phyloP scores from a whole-genome alignment of 2,797 vertebrate genomes.

The Labroides dimidiatus region DNA sequence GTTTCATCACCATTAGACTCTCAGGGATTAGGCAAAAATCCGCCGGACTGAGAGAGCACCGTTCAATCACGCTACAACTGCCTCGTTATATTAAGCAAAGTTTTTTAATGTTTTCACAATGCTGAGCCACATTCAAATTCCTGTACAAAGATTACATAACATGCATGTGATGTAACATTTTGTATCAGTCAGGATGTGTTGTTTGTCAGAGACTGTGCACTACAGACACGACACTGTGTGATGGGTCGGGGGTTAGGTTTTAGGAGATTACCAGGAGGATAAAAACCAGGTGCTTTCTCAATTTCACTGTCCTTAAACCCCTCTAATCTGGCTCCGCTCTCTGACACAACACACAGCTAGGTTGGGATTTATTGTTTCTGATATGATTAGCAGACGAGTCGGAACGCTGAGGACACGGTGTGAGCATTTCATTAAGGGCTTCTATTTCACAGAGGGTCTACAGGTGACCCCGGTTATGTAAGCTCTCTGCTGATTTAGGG shows the following conservation, averaged over 20 bases:
- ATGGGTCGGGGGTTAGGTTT: slow-evolving; percentile 65
- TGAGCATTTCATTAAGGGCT: slow-evolving; percentile 50
- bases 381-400: slow-evolving; percentile 64
- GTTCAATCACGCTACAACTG: slow-evolving; percentile 40
- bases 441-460: slow-evolving; percentile 42
- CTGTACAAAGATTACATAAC: slow-evolving; percentile 47
- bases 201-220: slow-evolving; percentile 40
- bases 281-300: slow-evolving; percentile 76
- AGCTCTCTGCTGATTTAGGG: slow-evolving; percentile 41
- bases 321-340: slow-evolving; percentile 70
- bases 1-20: slow-evolving; percentile 50
- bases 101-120: slow-evolving; percentile 23
- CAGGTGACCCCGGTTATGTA: slow-evolving; percentile 55
- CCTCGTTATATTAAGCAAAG: slow-evolving; percentile 23
- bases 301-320: slow-evolving; percentile 77
- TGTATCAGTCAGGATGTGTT: slow-evolving; percentile 37
- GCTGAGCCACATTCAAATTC: slow-evolving; percentile 29
- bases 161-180: slow-evolving; percentile 38
- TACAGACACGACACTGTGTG: slow-evolving; percentile 53
- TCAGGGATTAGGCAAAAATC: slow-evolving; percentile 59
- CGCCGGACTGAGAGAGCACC: slow-evolving; percentile 19
- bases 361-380: slow-evolving; percentile 65
- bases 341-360: slow-evolving; percentile 64
- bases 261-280: slow-evolving; percentile 76
- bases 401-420: slow-evolving; percentile 62